Conservation (phyloP, 2,113 vertebrate genomes). For the Callocephalon fimbriatum region DNA sequence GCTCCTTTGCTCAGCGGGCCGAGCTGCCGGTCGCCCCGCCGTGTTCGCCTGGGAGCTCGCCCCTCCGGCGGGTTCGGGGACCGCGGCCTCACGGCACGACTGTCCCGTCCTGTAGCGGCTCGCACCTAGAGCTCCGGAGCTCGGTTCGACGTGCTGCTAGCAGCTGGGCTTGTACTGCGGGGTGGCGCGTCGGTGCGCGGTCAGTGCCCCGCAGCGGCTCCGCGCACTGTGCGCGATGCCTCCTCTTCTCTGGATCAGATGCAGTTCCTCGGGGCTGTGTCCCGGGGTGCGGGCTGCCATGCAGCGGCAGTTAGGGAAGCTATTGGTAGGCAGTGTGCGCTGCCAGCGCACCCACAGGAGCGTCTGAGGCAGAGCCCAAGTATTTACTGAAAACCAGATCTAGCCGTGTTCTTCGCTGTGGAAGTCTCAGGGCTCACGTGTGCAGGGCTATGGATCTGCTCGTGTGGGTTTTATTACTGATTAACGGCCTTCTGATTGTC, state of each 20-base stretch:
- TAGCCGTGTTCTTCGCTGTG: fast-evolving
- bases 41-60: background rate
- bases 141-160: background rate
- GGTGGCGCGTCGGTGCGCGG: background rate
- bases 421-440: background rate
- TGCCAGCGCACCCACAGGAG: background rate
- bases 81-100: background rate
- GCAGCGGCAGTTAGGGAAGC: background rate
- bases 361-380: background rate
- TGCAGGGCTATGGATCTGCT: background rate
- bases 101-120: background rate
- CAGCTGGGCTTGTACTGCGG: background rate
- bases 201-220: background rate
- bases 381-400: background rate
- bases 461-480: background rate
- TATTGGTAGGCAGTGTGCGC: background rate
- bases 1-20: background rate
- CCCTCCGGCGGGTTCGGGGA: background rate
- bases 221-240: background rate
- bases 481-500: background rate
- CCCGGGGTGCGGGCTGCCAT: background rate
- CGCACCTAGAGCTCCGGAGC: background rate
- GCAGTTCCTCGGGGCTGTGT: background rate
- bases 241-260: fast-evolving
- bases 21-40: background rate